phyloP scores from a whole-genome alignment of 1,140 invertebrate species.

The Pararge aegeria region DNA sequence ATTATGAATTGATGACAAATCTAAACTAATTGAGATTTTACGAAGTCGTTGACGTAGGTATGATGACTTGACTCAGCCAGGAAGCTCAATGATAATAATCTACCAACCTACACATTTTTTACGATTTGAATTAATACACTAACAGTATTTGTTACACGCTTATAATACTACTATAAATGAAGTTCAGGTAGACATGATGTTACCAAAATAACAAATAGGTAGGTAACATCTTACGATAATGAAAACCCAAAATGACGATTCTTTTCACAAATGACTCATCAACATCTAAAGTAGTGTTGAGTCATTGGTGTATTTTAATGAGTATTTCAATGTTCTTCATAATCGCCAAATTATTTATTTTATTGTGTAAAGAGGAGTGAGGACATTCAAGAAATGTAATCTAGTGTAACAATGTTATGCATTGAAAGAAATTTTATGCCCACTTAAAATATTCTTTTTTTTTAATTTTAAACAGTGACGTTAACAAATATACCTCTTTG shows the following conservation, averaged over 20 bases:
- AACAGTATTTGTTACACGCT: too few relatives aligned
- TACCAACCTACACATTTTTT: neutral
- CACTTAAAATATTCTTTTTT: too few relatives aligned
- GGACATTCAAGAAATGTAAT: neutral
- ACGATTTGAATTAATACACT: neutral
- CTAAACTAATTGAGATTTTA: neutral
- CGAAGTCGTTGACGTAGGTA: neutral
- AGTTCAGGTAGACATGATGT: neutral
- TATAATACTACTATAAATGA: too few relatives aligned
- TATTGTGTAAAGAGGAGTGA: neutral
- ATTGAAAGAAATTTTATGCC: too few relatives aligned
- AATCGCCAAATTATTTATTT: neutral
- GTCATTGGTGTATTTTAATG: too few relatives aligned
- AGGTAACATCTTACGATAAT: too few relatives aligned
- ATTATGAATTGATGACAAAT: neutral
- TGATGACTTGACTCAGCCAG: neutral
- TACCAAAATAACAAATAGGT: neutral
- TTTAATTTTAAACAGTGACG: too few relatives aligned
- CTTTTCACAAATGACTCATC: neutral
- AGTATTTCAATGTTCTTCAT: neutral
- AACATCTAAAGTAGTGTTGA: neutral
- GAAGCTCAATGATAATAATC: neutral
- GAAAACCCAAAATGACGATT: neutral
- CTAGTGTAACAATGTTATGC: too few relatives aligned
- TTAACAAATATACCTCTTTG: neutral